phyloP scores from a whole-genome alignment of 2,797 vertebrate genomes.

The Percopsis omiscomaycus region DNA sequence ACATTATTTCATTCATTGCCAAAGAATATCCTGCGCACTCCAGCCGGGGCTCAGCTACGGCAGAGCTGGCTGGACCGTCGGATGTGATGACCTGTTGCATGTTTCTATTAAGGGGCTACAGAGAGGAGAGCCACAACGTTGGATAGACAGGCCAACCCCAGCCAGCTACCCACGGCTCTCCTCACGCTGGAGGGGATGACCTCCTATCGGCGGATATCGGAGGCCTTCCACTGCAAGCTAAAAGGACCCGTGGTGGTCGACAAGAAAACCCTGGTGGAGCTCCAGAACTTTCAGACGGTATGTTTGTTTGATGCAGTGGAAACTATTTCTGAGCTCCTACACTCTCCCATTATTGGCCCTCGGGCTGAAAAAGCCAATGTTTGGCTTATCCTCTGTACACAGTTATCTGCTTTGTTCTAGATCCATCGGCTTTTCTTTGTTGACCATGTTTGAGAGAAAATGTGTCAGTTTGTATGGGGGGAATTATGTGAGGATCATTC shows the following conservation, averaged over 20 bases:
- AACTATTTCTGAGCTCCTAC: neutral
- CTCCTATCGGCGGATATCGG: conserved; percentile 78
- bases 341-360: neutral
- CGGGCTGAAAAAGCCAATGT: conserved; percentile 41
- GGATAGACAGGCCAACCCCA: conserved; percentile 71
- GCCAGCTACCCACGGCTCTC: conserved; percentile 75
- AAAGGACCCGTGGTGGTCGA: conserved; percentile 86
- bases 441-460: conserved; percentile 48
- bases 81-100: conserved; percentile 8
- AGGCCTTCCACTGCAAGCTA: conserved; percentile 92
- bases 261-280: conserved; percentile 90
- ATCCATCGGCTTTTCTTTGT: conserved; percentile 45
- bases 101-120: conserved; percentile 79
- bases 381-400: conserved; percentile 46
- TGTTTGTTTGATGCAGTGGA: conserved; percentile 65
- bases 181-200: conserved; percentile 79
- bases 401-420: conserved; percentile 55
- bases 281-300: conserved; percentile 94
- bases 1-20: too few species aligned
- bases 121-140: conserved; percentile 76
- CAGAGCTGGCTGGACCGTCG: neutral
- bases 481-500: conserved; percentile 64
- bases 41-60: neutral
- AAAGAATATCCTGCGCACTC: too few species aligned
- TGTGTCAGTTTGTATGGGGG: conserved; percentile 56